Base-by-base conservation (phyloP, 2,888 invertebrate genomes). In the Andricus quercusramuli region DNA sequence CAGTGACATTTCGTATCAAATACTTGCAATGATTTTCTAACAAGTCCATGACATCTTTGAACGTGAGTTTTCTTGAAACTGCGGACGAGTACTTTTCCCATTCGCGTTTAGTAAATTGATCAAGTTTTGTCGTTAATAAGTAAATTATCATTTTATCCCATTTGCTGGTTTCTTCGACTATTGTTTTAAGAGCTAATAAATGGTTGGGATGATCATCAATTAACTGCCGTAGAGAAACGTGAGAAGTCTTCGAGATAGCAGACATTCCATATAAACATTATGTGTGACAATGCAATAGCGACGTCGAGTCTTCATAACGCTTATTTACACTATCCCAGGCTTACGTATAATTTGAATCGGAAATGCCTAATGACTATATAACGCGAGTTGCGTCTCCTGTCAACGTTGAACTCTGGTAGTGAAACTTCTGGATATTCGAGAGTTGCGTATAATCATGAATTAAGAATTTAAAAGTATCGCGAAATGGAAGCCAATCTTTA, bases 11-110 rank as follows among this genome's bases (percentile, higher is more conserved):
- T 29, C 77, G 56, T 64, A 77, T 22, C n/a, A 80, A 64, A 67
- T 80, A 80, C 51, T 77, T 80, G 44, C 80, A 80, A 80, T 80
- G 80, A 77, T 67, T 41, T 22, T 80, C 68, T 77, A 25, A 25
- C 1, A 25, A 25, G 25, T 25, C 25, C 25, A 25, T 25, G 25
- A 25, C 25, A 25, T 25, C 25, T 25, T 25, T 25, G 1, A 25
- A 25, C 25, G 25, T 25, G 25, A 25, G 25, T 25, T 25, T 25
- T 6, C 59, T 22, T 2, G 41, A 22, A 56, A 56, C n/a, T 3
- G n/a, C 22, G 13, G 67, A 44, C 4, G 44, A n/a, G 22, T 37
- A 37, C 32, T 20, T 66, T 37, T 66, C 37, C 37, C 37, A 41
- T 9, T 37, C 66, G 17, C 37, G 20, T 20, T 20, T 41, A 62